Conservation (phyloP, 2,888 invertebrate species). For the Cryptophagus acutangulus region DNA sequence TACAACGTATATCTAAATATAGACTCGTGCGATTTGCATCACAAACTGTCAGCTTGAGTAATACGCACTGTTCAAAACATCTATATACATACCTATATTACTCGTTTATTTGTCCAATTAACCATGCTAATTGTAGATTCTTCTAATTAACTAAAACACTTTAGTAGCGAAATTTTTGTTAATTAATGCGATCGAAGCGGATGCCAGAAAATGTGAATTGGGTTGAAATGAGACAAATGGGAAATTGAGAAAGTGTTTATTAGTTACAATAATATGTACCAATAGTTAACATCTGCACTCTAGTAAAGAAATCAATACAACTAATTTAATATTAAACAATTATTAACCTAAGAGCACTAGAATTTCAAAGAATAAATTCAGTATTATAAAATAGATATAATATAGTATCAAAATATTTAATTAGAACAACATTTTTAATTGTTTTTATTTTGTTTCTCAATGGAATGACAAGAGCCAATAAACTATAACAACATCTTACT, state of each 20-base stretch:
- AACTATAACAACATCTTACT: slow-evolving; percentile 21
- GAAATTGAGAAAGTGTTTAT: slow-evolving; percentile 39
- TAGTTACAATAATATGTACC: slow-evolving; percentile 40
- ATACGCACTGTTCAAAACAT: slow-evolving; percentile 6
- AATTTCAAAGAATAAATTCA: too few relatives aligned
- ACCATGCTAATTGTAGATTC: too few relatives aligned
- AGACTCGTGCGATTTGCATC: slow-evolving; percentile 8
- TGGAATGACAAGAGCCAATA: slow-evolving; percentile 33
- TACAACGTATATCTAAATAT: slow-evolving; percentile 6
- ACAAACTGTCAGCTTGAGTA: slow-evolving; percentile 7
- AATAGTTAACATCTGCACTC: slow-evolving; percentile 42
- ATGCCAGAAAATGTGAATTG: too few relatives aligned
- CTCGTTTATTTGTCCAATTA: too few relatives aligned
- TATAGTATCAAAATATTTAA: slow-evolving; percentile 24
- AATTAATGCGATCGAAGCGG: too few relatives aligned
- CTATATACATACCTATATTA: too few relatives aligned
- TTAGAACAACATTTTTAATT: slow-evolving; percentile 18
- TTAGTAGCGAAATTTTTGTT: too few relatives aligned
- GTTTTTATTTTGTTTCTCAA: slow-evolving; percentile 20
- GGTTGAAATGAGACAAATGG: slow-evolving; percentile 1
- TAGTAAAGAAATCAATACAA: slow-evolving; percentile 23
- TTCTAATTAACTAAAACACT: too few relatives aligned
- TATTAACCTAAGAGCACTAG: slow-evolving; percentile 3
- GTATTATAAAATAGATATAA: too few relatives aligned
- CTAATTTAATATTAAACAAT: not conserved